phyloP scores from a whole-genome alignment of 2,113 vertebrate species.

The Hydrolagus affinis region DNA sequence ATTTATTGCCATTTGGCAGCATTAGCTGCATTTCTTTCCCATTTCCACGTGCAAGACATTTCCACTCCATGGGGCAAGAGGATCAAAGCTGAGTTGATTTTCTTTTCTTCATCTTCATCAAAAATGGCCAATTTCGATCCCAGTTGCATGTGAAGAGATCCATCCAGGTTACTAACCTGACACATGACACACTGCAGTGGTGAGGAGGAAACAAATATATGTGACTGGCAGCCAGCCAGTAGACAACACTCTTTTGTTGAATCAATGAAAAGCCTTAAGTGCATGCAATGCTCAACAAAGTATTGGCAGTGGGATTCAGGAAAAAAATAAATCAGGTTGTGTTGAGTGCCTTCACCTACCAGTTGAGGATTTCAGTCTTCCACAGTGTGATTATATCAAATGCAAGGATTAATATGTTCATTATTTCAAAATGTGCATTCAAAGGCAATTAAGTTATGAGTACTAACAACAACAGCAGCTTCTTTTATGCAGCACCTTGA shows the following conservation, averaged over 20 bases:
- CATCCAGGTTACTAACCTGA: background rate
- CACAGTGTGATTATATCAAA: too few species aligned
- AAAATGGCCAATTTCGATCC: background rate
- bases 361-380: background rate
- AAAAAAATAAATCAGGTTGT: background rate
- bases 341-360: background rate
- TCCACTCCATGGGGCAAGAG: background rate
- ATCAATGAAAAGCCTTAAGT: background rate
- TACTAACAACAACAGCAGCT: too few species aligned
- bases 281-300: background rate
- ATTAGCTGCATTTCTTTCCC: background rate
- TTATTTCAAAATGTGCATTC: too few species aligned
- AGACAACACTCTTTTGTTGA: conserved; percentile 44
- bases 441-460: too few species aligned
- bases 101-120: too few species aligned
- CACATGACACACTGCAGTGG: conserved; percentile 56
- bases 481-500: too few species aligned
- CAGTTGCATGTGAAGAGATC: background rate
- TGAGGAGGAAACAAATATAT: conserved; percentile 51
- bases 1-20: background rate
- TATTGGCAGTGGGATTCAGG: background rate
- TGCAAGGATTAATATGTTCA: too few species aligned
- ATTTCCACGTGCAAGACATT: background rate
- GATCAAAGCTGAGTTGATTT: background rate
- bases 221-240: conserved; percentile 49